Percentiles rank a stretch among this genome's conserved stretches.
These are phyloP conservation scores for Tethea ocularis DNA, from an alignment of 2,888 invertebrate species.

Conservation along the genomic window DNA sequence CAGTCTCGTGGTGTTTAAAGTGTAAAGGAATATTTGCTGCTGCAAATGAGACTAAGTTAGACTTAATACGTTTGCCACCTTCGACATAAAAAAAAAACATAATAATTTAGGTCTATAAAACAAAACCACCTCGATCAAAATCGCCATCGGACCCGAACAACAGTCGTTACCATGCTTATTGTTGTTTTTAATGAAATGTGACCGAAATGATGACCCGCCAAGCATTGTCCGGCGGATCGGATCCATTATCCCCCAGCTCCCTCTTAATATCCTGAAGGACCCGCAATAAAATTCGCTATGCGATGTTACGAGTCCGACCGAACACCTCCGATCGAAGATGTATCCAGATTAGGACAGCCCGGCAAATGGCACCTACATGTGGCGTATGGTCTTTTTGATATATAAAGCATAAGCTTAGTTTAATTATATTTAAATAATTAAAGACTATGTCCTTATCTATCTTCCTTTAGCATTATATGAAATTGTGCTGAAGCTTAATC, in stretches of 20 bases:
- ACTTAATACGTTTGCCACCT: no score
- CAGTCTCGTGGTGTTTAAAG: no score
- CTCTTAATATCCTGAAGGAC: conserved; percentile 65
- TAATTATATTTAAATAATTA: no score
- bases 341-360: neutral
- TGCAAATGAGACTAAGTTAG: no score
- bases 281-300: conserved; percentile 66
- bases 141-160: conserved; percentile 48
- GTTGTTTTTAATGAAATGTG: conserved; percentile 76
- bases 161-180: conserved; percentile 66
- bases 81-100: no score
- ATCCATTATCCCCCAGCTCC: conserved; percentile 62
- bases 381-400: no score
- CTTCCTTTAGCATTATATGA: no score
- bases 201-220: conserved; percentile 59
- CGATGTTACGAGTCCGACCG: conserved; percentile 28
- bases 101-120: neutral
- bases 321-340: neutral
- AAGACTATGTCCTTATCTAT: no score
- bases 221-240: conserved; percentile 70
- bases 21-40: no score
- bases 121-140: conserved; percentile 26
- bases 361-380: no score
- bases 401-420: no score
- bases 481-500: no score